Evolutionary conservation across 2,797 vertebrate genomes (phyloP), one percentile per base, ranked within the genome.

Genomic region (Semaprochilodus insignis): DNA sequence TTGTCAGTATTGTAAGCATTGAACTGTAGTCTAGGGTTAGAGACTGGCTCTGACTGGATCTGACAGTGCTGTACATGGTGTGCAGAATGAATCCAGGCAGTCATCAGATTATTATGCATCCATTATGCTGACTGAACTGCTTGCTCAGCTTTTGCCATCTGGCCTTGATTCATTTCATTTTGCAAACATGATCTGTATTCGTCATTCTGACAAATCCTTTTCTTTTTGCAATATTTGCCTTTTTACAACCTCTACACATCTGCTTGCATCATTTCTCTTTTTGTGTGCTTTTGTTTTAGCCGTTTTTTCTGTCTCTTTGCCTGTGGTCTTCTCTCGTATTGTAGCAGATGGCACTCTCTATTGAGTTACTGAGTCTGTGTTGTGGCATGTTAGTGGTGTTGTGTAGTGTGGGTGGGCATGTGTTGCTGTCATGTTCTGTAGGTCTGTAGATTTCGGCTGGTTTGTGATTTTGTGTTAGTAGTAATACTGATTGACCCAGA

Each of bases 371-470:
- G 19, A 25, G 15, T 76, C 5, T 72, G 63, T 81, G 7, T 66
- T 69, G 83, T 83, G 69, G 86, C 88, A 87, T 81, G 87, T 85
- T 86, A 17, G 65, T 88, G 74, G 36, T 81, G 80, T 74, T 83
- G 80, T 72, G 62, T 67, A 71, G 6, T 66, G 48, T 75, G 34
- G 19, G 6, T 67, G 2, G 31, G 77, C 85, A 82, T 85, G 85
- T 80, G 83, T 55, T 74, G 1, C n/a, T 77, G 62, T 84, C 25
- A 80, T 17, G 11, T 81, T 83, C 81, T 66, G 16, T 83, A 17
- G 1, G 55, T 23, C 25, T 82, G 60, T 36, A 25, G 2, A 65
- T 59, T 88, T 63, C 79, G 62, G 65, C 78, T 40, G 21, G 71
- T 88, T 73, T 85, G 75, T 86, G 51, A 27, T 57, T 72, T 52